phyloP scores from a whole-genome alignment of 2,888 invertebrate species.

The Hyposoter didymator region DNA sequence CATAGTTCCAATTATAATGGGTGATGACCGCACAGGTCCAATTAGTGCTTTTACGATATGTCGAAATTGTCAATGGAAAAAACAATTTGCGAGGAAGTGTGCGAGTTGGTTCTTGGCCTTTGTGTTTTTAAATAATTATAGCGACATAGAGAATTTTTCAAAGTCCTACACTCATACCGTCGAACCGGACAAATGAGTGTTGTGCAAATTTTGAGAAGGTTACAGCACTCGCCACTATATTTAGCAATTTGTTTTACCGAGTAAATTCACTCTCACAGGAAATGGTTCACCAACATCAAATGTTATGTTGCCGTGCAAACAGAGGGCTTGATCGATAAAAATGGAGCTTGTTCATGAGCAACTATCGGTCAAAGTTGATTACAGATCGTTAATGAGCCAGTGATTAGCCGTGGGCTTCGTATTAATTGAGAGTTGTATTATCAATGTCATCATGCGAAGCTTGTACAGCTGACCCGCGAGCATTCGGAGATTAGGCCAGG shows the following conservation, averaged over 20 bases:
- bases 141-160: neutral
- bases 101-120: neutral
- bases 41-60: neutral
- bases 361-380: slow-evolving; percentile 81
- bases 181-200: neutral
- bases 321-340: slow-evolving; percentile 72
- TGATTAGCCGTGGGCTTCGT: slow-evolving; percentile 80
- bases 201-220: neutral
- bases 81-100: neutral
- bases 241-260: slow-evolving; percentile 40
- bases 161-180: neutral
- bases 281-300: slow-evolving; percentile 62
- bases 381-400: slow-evolving; percentile 82
- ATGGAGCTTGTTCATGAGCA: slow-evolving; percentile 70
- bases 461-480: slow-evolving; percentile 21
- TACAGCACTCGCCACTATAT: neutral
- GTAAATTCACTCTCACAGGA: slow-evolving; percentile 80
- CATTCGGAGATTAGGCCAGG: neutral
- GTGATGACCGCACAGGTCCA: neutral
- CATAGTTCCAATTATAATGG: neutral
- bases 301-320: slow-evolving; percentile 10
- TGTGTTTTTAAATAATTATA: neutral
- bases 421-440: slow-evolving; percentile 79
- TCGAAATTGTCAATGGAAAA: neutral
- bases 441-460: slow-evolving; percentile 17